Percentiles rank a stretch among this genome's conserved stretches.
phyloP scores from a whole-genome alignment of 1,140 invertebrate species.

The Coenobita brevimanus region DNA sequence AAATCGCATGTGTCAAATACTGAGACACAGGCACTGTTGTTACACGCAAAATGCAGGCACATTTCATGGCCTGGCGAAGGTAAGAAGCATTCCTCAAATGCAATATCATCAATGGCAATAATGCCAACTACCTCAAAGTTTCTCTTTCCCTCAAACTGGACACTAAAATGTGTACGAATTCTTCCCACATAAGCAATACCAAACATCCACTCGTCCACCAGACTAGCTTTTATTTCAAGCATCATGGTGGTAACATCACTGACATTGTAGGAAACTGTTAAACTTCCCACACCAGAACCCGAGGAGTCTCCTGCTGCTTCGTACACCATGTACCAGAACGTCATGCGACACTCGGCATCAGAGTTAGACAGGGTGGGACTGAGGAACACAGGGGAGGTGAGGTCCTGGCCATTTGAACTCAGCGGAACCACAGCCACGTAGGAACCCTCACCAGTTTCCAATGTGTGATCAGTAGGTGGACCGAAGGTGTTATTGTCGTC shows the following conservation, averaged over 20 bases:
- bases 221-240: not conserved
- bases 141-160: conserved; percentile 14
- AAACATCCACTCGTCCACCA: conserved; percentile 19
- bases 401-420: not conserved
- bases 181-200: conserved; percentile 34
- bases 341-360: conserved; percentile 29
- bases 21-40: conserved; percentile 25
- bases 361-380: conserved; percentile 23
- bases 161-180: not conserved
- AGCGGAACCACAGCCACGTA: conserved; percentile 2
- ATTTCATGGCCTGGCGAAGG: not conserved
- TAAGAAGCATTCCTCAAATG: conserved; percentile 35
- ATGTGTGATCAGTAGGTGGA: conserved; percentile 24
- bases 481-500: not conserved
- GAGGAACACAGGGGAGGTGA: not conserved
- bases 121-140: conserved; percentile 20
- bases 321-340: conserved; percentile 24
- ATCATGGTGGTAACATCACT: not conserved
- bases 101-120: conserved; percentile 35
- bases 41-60: conserved; percentile 9
- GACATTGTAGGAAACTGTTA: not conserved
- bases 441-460: not conserved
- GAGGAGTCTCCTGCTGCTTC: not conserved
- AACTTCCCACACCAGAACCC: not conserved
- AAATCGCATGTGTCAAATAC: conserved; percentile 14